Base-by-base conservation (phyloP, 2,797 vertebrate genomes). In the Mus minutoides region DNA sequence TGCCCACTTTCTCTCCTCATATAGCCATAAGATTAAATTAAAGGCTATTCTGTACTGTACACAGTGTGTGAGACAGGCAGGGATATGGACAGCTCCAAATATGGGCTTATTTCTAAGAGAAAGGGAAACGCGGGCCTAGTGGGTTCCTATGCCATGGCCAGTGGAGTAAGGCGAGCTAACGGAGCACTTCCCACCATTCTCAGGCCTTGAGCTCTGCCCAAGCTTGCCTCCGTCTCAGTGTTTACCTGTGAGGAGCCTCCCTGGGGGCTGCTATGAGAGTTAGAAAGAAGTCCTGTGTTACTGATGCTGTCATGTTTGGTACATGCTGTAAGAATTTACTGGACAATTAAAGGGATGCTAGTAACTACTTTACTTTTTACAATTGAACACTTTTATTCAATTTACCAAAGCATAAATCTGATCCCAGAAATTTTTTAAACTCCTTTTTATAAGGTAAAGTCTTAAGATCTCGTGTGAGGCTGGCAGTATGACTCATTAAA, bases 381-480 rank as follows among this genome's bases (percentile, higher is more conserved):
- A 69, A 21, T 77, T 85, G 84, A 83, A 84, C 56, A 54, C 29
- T 88, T 73, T 3, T 56, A 58, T 89, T 97, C 77, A 22, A 73
- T 76, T 93, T 92, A 64, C n/a, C 83, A 40, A 94, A 84, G 86
- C 37, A 29, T 67, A 82, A 88, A 87, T 87, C n/a, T 95, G 52
- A 94, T 34, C 37, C 12, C 69, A 96, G 89, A 77, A 95, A 89
- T 79, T 67, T 94, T 22, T 89, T 58, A 37, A 56, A 56, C 56
- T 62, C 69, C 37, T 69, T 90, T 91, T 90, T 84, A 34, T 58
- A 43, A 88, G n/a, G 6, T 80, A 29, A 92, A 87, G n/a, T 54
- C 90, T 94, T 82, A 49, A 83, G 94, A 52, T 77, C 40, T 73
- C 43, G 22, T n/a, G 9, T 62, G 56, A 40, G 14, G 5, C 52